phyloP scores from a whole-genome alignment of 1,140 invertebrate species.

The Heterodera carotae region DNA sequence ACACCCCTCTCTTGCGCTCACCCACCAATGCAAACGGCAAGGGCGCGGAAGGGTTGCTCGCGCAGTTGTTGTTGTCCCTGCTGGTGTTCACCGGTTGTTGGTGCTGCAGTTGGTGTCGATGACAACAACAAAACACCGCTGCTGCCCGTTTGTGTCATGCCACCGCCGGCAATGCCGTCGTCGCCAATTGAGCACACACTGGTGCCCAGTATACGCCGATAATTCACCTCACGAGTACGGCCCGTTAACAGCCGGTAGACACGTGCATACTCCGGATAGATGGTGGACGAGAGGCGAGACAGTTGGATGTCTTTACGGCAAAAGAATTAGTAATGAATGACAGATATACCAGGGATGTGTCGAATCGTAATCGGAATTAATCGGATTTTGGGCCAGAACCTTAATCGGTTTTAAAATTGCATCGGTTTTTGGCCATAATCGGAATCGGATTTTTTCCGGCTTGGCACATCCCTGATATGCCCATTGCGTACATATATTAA shows the following conservation, averaged over 20 bases:
- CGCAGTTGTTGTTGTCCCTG: constrained; percentile 6
- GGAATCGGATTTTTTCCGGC: too few species aligned
- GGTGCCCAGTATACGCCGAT: constrained; percentile 32
- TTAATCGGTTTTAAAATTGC: too few species aligned
- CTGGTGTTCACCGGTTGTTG: neutral
- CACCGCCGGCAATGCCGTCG: neutral
- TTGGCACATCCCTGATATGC: too few species aligned
- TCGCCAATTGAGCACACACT: constrained; percentile 35
- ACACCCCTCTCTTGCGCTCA: too few species aligned
- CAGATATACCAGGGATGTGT: too few species aligned
- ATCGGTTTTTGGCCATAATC: too few species aligned
- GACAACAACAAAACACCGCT: neutral
- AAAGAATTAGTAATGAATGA: constrained; percentile 13
- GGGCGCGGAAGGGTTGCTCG: constrained; percentile 25
- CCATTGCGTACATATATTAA: too few species aligned
- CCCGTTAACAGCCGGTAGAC: constrained; percentile 59
- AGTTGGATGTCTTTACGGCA: constrained; percentile 52
- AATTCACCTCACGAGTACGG: constrained; percentile 38
- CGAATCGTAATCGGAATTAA: too few species aligned
- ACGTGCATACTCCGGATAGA: constrained; percentile 59
- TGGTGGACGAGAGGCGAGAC: constrained; percentile 53
- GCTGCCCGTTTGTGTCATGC: neutral
- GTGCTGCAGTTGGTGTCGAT: neutral
- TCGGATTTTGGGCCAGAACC: too few species aligned
- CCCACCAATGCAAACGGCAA: constrained; percentile 30